Evolutionary conservation across 2,888 invertebrate genomes (phyloP).

Genomic region (Pycnomerus fuliginosus): DNA sequence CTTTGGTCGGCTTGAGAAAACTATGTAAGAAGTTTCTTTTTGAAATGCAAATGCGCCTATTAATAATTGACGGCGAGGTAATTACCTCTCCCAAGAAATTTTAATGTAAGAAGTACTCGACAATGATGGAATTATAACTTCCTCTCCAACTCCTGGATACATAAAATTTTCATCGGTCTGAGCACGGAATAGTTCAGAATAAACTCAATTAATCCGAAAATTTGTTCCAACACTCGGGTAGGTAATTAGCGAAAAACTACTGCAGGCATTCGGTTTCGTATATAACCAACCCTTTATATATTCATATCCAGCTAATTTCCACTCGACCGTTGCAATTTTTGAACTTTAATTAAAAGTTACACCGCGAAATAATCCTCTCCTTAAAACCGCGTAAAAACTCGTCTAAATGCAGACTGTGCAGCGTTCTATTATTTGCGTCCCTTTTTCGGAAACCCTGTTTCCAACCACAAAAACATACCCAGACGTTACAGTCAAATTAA

Average conservation of each 20-base stretch:
- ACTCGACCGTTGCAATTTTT: slow-evolving; percentile 42
- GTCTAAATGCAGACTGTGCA: slow-evolving; percentile 41
- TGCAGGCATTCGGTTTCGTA: slow-evolving; percentile 31
- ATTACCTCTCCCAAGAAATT: no score
- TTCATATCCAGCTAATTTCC: slow-evolving; percentile 41
- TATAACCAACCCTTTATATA: slow-evolving; percentile 29
- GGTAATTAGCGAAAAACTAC: slow-evolving; percentile 30
- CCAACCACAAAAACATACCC: no score
- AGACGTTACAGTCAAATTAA: no score
- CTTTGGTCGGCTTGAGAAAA: no score
- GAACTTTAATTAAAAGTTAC: slow-evolving; percentile 49
- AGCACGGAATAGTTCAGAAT: slow-evolving; percentile 7
- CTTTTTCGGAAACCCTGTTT: no score
- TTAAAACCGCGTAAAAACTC: slow-evolving; percentile 39
- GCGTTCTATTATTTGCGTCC: slow-evolving; percentile 31
- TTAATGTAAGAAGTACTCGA: no score
- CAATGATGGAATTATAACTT: no score
- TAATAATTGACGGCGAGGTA: no score
- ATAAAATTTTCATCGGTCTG: slow-evolving; percentile 29
- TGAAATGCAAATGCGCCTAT: no score
- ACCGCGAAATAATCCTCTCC: slow-evolving; percentile 42
- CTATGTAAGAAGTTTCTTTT: no score
- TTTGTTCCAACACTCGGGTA: slow-evolving; percentile 21
- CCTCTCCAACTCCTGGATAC: slow-evolving; percentile 14
- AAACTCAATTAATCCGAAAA: slow-evolving; percentile 25